Evolutionary conservation across 1,140 invertebrate genomes (phyloP).

Genomic region (Lethrus apterus): DNA sequence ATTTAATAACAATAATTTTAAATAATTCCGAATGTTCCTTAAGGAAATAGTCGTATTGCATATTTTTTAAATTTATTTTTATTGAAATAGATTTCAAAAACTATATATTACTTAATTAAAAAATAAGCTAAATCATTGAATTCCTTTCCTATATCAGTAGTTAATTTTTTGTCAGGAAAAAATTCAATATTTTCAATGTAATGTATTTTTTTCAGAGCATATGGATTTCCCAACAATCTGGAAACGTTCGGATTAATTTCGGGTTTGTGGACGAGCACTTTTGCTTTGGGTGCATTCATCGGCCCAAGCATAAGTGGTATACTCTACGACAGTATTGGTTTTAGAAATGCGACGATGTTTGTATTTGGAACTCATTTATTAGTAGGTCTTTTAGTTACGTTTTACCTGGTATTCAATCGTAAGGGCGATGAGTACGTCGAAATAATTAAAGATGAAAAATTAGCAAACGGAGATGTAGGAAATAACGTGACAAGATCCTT

Average conservation of each 20-base stretch:
- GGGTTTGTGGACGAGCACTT: slow-evolving; percentile 77
- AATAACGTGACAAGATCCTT: slow-evolving; percentile 16
- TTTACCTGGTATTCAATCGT: slow-evolving; percentile 26
- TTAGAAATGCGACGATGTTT: slow-evolving; percentile 62
- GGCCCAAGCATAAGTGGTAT: slow-evolving; percentile 72
- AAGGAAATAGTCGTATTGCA: no score
- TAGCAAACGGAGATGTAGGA: slow-evolving; percentile 26
- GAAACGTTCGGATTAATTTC: slow-evolving; percentile 79
- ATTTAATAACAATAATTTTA: no score
- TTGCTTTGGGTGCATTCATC: slow-evolving; percentile 78
- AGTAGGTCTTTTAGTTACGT: slow-evolving; percentile 42
- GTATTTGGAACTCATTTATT: slow-evolving; percentile 59
- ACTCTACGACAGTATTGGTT: slow-evolving; percentile 66
- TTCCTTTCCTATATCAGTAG: no score
- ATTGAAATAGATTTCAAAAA: no score
- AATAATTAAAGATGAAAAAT: slow-evolving; percentile 33
- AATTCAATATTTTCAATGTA: neutral
- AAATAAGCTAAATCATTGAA: no score
- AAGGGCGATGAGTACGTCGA: slow-evolving; percentile 28
- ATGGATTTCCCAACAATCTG: slow-evolving; percentile 70
- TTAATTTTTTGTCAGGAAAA: no score
- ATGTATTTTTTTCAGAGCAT: slow-evolving; percentile 42
- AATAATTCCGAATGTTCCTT: no score
- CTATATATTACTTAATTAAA: no score
- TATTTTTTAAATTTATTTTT: no score